Evolutionary conservation across 2,797 vertebrate species (phyloP).

Genomic region (Cynopterus sphinx): DNA sequence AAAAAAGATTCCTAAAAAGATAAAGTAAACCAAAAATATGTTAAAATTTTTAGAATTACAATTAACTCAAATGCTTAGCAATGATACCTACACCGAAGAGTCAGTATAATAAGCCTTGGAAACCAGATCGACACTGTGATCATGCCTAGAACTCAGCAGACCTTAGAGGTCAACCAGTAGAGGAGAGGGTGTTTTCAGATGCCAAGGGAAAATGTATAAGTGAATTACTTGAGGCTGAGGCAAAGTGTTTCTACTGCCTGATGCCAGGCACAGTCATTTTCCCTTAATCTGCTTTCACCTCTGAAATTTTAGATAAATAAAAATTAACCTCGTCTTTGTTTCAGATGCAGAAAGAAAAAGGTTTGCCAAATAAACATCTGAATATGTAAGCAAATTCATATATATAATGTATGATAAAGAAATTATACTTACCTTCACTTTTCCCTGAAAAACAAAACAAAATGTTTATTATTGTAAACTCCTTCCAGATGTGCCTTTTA

Average conservation of each 20-base stretch:
- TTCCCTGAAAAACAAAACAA: constrained; percentile 81
- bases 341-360: background rate
- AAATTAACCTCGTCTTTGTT: background rate
- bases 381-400: background rate
- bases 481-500: background rate
- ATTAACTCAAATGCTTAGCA: background rate
- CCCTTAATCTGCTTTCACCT: background rate
- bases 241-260: background rate
- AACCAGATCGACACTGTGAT: background rate
- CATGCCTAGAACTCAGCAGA: background rate
- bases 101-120: background rate
- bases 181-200: background rate
- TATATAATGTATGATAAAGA: constrained; percentile 15
- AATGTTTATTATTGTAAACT: constrained; percentile 54
- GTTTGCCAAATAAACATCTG: background rate
- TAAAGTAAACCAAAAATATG: background rate
- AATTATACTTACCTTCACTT: constrained; percentile 84
- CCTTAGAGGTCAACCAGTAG: background rate
- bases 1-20: background rate
- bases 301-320: constrained; percentile 29
- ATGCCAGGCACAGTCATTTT: background rate
- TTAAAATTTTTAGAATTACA: background rate
- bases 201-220: background rate
- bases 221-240: background rate
- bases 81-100: background rate